Evolutionary conservation across 2,888 invertebrate species (phyloP).

Genomic region (Thalpophila matura): DNA sequence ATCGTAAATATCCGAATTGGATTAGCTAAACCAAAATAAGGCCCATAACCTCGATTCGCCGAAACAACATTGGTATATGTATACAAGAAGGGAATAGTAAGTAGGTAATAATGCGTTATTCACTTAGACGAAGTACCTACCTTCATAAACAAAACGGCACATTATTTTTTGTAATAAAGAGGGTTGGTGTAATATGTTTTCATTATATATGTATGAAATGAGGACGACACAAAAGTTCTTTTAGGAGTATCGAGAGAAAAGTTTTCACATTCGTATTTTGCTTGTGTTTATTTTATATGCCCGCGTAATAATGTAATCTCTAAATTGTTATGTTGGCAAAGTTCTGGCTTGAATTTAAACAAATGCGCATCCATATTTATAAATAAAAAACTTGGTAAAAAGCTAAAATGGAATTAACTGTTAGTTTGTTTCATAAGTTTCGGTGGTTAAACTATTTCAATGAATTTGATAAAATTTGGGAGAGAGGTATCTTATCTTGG

Average conservation of each 20-base stretch:
- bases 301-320: slow-evolving; percentile 7
- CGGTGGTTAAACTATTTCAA: not conserved
- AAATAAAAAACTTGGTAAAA: not conserved
- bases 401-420: not conserved
- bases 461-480: not conserved
- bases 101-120: slow-evolving; percentile 71
- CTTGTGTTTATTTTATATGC: slow-evolving; percentile 8
- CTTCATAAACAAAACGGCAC: slow-evolving; percentile 64
- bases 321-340: slow-evolving; percentile 13
- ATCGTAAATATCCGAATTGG: slow-evolving; percentile 25
- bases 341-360: not conserved
- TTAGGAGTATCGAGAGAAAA: slow-evolving; percentile 18
- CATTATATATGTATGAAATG: slow-evolving; percentile 48
- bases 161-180: slow-evolving; percentile 62
- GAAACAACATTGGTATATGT: slow-evolving; percentile 59
- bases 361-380: not conserved
- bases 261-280: slow-evolving; percentile 29
- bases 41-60: slow-evolving; percentile 59
- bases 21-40: slow-evolving; percentile 46
- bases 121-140: slow-evolving; percentile 70
- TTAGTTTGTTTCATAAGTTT: not conserved
- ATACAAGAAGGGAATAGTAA: slow-evolving; percentile 70
- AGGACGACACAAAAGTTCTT: slow-evolving; percentile 21
- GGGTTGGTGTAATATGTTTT: slow-evolving; percentile 35
- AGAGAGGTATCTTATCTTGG: too few species aligned